Percentiles rank a stretch among this genome's conserved stretches.
Conservation (phyloP, 1,140 invertebrate species). For the Dermatophagoides farinae region DNA sequence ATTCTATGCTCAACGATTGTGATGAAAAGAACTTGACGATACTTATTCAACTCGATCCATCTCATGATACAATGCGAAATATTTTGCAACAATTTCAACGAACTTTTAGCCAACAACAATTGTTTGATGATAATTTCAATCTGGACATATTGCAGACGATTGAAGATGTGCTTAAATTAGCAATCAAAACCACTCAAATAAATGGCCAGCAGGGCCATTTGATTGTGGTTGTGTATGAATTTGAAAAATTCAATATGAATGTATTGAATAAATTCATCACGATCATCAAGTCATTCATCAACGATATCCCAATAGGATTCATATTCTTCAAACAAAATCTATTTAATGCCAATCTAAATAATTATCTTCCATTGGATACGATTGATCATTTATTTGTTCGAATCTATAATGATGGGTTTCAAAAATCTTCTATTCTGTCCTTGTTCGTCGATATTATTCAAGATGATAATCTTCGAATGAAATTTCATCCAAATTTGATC, state of each 20-base stretch:
- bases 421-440: not conserved
- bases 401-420: not conserved
- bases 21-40: no score
- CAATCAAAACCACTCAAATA: no score
- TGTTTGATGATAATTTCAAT: no score
- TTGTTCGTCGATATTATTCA: not conserved
- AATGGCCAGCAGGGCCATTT: not conserved
- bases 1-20: no score
- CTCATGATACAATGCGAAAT: no score
- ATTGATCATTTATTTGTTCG: not conserved
- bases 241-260: not conserved
- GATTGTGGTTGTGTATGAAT: not conserved
- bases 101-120: no score
- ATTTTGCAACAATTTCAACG: no score
- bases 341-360: not conserved
- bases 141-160: no score
- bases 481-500: slow-evolving; percentile 1
- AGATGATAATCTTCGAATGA: not conserved
- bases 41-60: no score
- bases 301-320: not conserved
- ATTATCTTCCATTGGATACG: not conserved
- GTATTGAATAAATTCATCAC: not conserved
- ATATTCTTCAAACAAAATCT: not conserved
- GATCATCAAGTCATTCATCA: not conserved
- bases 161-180: no score